These are phyloP conservation scores for Drosophila nasuta DNA, from an alignment of 1,140 invertebrate genomes.

Conservation along the genomic window DNA sequence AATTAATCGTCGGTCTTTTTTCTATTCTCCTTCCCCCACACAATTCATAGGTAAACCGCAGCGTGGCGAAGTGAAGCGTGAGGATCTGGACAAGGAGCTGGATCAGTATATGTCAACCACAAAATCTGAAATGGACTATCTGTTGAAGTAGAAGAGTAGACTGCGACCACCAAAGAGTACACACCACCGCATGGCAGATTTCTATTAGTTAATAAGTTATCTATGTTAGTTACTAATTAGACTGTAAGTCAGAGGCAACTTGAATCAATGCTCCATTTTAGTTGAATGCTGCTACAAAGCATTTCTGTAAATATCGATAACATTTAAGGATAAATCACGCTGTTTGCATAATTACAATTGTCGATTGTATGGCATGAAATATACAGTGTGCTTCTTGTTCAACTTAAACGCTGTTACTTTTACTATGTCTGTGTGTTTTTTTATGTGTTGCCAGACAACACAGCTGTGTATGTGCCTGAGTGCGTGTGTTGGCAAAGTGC, in stretches of 20 bases:
- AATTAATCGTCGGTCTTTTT: slow-evolving; percentile 23
- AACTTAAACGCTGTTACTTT: slow-evolving; percentile 7
- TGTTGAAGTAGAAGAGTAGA: slow-evolving; percentile 58
- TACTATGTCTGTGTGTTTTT: slow-evolving; percentile 7
- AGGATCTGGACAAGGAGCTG: slow-evolving; percentile 80
- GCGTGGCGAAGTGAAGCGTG: slow-evolving; percentile 69
- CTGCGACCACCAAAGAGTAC: slow-evolving; percentile 25
- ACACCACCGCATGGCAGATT: slow-evolving; percentile 46
- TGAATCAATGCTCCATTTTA: neutral
- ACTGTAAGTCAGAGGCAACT: slow-evolving; percentile 37
- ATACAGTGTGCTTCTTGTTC: slow-evolving; percentile 40
- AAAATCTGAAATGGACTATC: slow-evolving; percentile 76
- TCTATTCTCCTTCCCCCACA: neutral
- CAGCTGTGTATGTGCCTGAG: neutral
- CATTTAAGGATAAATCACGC: slow-evolving; percentile 32
- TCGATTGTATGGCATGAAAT: slow-evolving; percentile 27
- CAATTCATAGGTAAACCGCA: slow-evolving; percentile 53
- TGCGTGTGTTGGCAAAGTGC: slow-evolving; percentile 30
- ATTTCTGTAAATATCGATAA: slow-evolving; percentile 39
- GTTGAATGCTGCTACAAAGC: slow-evolving; percentile 5
- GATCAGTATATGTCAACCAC: slow-evolving; percentile 84
- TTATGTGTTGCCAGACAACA: slow-evolving; percentile 6
- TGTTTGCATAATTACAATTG: slow-evolving; percentile 39
- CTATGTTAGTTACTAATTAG: slow-evolving; percentile 54
- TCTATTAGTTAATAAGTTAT: slow-evolving; percentile 50